Base-by-base conservation (phyloP, 2,797 vertebrate species). In the Mionectes olivaceus region DNA sequence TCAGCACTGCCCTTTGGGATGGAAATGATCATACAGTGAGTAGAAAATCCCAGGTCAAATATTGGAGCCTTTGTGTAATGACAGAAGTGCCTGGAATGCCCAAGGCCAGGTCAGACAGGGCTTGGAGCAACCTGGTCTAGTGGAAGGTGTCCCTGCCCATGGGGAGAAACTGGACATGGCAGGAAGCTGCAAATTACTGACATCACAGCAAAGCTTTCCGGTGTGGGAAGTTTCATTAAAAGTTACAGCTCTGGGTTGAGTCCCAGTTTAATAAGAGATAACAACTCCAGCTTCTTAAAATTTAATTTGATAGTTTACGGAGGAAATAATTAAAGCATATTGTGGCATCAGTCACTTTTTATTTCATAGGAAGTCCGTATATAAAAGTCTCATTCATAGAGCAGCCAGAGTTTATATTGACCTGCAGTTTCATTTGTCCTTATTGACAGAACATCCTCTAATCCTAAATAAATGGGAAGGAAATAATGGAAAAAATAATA, bases 281-380 rank as follows among this genome's bases (percentile, higher is more conserved):
- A 91, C 22, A 5, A 97, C 95, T 91, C 83, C 79, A 87, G 92
- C 91, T 97, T 97, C 95, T 97, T 95, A 96, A 96, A 97, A 93
- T 97, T 97, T 97, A 97, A 98, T 98, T 95, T 95, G 93, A 74
- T 94, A 92, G 94, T 92, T 97, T 97, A 96, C 95, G 96, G 96
- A 97, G 93, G 92, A 97, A 97, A 96, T 97, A 97, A 98, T 98
- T 96, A 98, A 97, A 97, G 88, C 89, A 46, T 93, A 93, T 91
- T 88, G 91, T 88, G 88, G 84, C 94, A 93, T 97, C 89, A 85
- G 85, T 87, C 77, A 95, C 67, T 88, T 97, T 95, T 84, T 91
- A 87, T 96, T 97, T 96, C 78, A 17, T 16, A 69, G 90, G 7
- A 82, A 83, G 55, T 83, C 65, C 80, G 43, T 71, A 19, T 83